phyloP scores from a whole-genome alignment of 2,888 invertebrate genomes.

The Asteroscopus sphinx region DNA sequence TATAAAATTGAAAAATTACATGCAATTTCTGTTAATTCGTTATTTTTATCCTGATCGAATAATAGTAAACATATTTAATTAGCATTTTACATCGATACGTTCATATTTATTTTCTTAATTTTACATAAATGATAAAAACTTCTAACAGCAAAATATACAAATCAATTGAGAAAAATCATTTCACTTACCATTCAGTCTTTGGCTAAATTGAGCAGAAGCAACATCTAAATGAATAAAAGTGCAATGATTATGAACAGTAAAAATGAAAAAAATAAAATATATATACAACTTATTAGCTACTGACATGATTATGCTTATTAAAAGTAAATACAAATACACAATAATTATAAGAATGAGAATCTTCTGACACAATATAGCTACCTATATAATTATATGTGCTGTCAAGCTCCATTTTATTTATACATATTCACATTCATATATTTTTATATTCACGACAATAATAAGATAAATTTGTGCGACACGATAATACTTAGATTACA shows the following conservation, averaged over 20 bases:
- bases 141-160: conserved; percentile 44
- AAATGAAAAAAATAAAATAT: conserved; percentile 10
- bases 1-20: conserved; percentile 32
- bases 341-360: conserved; percentile 17
- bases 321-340: conserved; percentile 1
- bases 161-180: conserved; percentile 46
- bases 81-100: background rate
- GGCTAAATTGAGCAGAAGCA: conserved; percentile 80
- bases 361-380: conserved; percentile 4
- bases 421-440: conserved; percentile 1
- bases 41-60: conserved; percentile 11
- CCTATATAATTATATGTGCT: background rate
- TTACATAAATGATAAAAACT: conserved; percentile 1
- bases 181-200: conserved; percentile 78
- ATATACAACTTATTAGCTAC: conserved; percentile 24
- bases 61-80: background rate
- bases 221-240: conserved; percentile 29
- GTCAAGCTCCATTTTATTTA: background rate
- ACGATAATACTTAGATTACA: conserved; percentile 12
- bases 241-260: conserved; percentile 6
- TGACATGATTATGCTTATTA: conserved; percentile 17
- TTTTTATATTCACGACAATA: conserved; percentile 8
- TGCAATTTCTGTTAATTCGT: conserved; percentile 1
- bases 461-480: conserved; percentile 27
- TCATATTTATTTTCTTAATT: background rate